These are phyloP conservation scores for Zaprionus africanus DNA, from an alignment of 1,140 invertebrate species.

Conservation along the genomic window DNA sequence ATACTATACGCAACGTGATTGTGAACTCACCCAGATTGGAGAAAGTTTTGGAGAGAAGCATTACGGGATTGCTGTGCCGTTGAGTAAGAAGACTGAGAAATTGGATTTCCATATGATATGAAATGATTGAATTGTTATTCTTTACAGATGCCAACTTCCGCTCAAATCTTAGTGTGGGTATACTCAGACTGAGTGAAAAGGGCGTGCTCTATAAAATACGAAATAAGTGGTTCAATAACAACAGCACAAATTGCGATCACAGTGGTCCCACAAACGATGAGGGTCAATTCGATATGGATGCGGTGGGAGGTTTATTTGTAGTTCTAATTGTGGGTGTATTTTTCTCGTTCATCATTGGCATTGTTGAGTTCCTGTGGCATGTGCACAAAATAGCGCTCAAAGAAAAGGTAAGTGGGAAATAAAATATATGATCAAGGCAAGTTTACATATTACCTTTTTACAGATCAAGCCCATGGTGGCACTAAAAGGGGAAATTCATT, in stretches of 20 bases:
- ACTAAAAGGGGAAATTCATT: slow-evolving; percentile 87
- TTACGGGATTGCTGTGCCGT: slow-evolving; percentile 85
- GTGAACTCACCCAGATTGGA: slow-evolving; percentile 91
- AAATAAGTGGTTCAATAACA: slow-evolving; percentile 91
- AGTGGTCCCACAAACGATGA: slow-evolving; percentile 62
- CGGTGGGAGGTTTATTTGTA: slow-evolving; percentile 95
- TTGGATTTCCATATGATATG: background rate
- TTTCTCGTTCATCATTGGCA: slow-evolving; percentile 87
- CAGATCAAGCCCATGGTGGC: slow-evolving; percentile 87
- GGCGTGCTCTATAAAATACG: slow-evolving; percentile 91
- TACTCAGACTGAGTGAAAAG: slow-evolving; percentile 92
- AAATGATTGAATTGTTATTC: background rate
- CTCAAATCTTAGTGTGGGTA: slow-evolving; percentile 89
- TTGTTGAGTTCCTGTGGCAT: slow-evolving; percentile 94
- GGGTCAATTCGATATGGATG: slow-evolving; percentile 89
- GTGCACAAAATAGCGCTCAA: slow-evolving; percentile 90
- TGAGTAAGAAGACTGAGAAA: slow-evolving; percentile 46
- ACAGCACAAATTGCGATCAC: slow-evolving; percentile 47
- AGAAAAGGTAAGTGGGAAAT: slow-evolving; percentile 85
- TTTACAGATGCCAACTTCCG: slow-evolving; percentile 86
- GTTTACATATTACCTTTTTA: background rate
- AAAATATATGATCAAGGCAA: background rate
- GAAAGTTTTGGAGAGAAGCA: slow-evolving; percentile 92
- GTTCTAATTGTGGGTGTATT: slow-evolving; percentile 90
- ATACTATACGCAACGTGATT: slow-evolving; percentile 90